Conservation (phyloP, 2,113 vertebrate genomes). For the Mormoops blainvillei region DNA sequence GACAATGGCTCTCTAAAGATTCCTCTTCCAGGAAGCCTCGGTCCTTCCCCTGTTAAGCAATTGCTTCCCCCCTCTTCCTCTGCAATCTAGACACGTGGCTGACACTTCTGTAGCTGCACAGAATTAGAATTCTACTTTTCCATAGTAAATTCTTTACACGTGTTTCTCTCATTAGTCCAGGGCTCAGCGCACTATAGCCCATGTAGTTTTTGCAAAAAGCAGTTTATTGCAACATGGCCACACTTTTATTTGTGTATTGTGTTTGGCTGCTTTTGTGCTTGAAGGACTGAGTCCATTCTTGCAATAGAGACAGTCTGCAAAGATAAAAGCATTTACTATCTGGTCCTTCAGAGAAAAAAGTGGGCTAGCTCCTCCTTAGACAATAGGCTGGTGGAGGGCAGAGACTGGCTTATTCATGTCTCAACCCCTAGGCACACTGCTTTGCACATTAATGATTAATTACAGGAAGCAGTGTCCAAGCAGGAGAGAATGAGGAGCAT, state of each 20-base stretch:
- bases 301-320: not conserved
- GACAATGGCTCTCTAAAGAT: not conserved
- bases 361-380: not conserved
- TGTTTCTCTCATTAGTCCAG: not conserved
- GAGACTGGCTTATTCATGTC: not conserved
- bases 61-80: not conserved
- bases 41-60: not conserved
- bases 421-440: not conserved
- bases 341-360: not conserved
- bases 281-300: not conserved
- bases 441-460: not conserved
- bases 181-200: not conserved
- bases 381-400: not conserved
- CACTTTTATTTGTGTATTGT: fast-evolving
- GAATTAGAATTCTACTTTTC: not conserved
- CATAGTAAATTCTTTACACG: not conserved
- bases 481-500: constrained; percentile 14
- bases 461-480: constrained; percentile 1
- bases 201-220: not conserved
- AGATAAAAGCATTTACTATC: not conserved
- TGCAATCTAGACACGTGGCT: too few relatives aligned
- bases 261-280: not conserved
- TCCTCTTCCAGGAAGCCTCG: not conserved
- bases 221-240: not conserved
- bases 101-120: too few relatives aligned